A percentile compares a stretch with the other conserved stretches of the same genome.
Conservation (phyloP, 1,140 invertebrate species). For the Heliconius himera region DNA sequence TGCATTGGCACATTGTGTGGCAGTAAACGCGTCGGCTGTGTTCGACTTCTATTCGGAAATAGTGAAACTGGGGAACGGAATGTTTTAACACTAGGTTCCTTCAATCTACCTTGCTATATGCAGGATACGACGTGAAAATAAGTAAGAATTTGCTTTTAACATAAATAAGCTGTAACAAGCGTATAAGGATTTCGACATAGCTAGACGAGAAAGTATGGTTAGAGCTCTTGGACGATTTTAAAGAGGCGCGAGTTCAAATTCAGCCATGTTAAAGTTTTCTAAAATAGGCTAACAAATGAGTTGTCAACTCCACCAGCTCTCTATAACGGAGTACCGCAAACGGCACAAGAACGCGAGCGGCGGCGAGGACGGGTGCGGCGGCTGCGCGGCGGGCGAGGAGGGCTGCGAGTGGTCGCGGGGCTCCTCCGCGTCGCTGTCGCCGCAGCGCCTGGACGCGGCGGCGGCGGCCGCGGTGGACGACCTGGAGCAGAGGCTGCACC, state of each 20-base stretch:
- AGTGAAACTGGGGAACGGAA: no score
- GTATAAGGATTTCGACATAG: no score
- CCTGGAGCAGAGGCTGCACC: constrained; percentile 69
- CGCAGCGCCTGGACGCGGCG: constrained; percentile 65
- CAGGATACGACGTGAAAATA: no score
- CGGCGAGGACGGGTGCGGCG: constrained; percentile 43
- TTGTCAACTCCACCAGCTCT: constrained; percentile 57
- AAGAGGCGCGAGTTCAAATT: neutral
- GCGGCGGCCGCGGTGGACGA: constrained; percentile 68
- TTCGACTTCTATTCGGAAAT: neutral
- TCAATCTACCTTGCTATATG: no score
- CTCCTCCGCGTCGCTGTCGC: constrained; percentile 55
- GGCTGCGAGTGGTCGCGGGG: constrained; percentile 56
- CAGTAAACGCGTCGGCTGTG: neutral
- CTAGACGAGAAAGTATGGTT: no score
- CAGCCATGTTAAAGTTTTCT: neutral
- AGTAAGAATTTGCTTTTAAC: no score
- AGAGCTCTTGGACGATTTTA: no score
- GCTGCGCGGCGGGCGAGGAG: constrained; percentile 40
- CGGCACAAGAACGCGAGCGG: constrained; percentile 57
- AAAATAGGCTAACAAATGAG: neutral
- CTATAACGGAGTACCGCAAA: constrained; percentile 78
- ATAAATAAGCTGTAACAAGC: no score
- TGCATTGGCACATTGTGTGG: no score
- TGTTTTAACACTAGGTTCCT: no score